These are phyloP conservation scores for Molossus molossus DNA, from an alignment of 2,797 vertebrate genomes.

Conservation along the genomic window DNA sequence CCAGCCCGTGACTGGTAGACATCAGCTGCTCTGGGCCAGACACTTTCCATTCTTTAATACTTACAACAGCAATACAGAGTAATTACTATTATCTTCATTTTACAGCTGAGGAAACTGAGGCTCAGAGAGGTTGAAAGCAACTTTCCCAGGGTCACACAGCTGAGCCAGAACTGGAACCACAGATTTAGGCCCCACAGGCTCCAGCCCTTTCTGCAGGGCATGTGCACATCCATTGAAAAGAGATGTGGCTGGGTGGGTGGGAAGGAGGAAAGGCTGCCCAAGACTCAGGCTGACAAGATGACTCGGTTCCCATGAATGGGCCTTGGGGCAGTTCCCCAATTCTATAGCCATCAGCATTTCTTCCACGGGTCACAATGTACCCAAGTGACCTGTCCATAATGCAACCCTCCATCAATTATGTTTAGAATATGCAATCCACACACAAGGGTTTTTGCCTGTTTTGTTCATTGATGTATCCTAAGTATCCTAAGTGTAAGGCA, in stretches of 20 bases:
- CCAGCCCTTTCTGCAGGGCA: not conserved
- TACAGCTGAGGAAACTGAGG: not conserved
- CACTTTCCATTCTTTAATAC: constrained; percentile 8
- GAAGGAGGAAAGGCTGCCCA: not conserved
- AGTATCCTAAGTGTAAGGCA: not conserved
- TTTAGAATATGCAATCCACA: not conserved
- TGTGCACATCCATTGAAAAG: not conserved
- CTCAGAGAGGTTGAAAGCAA: not conserved
- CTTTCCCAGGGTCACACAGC: not conserved
- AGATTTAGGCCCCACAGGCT: not conserved
- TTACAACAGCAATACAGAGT: not conserved
- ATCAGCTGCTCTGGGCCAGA: not conserved
- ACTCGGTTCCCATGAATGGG: not conserved
- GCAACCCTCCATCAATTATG: not conserved
- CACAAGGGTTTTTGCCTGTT: not conserved
- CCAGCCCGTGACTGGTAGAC: not conserved
- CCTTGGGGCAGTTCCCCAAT: not conserved
- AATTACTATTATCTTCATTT: not conserved
- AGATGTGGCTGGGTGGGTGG: not conserved
- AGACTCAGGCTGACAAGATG: not conserved
- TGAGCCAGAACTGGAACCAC: not conserved
- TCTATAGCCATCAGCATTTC: not conserved
- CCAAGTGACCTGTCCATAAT: not conserved
- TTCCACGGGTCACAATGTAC: not conserved
- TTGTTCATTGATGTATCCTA: not conserved